phyloP scores from a whole-genome alignment of 2,888 invertebrate species.

The Pristionchus mayeri region DNA sequence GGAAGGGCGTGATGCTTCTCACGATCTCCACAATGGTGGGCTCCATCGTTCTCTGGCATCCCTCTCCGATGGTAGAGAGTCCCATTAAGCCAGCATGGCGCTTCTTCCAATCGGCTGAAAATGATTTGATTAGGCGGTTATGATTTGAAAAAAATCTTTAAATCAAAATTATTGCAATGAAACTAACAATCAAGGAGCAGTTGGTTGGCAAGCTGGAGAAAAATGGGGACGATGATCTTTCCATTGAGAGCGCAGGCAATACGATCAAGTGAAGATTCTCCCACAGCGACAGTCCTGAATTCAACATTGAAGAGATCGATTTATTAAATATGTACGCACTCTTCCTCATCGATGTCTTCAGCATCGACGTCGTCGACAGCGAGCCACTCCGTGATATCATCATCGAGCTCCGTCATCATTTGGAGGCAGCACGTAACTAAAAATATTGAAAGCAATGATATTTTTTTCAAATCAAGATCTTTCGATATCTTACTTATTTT shows the following conservation, averaged over 20 bases:
- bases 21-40: slow-evolving; percentile 92
- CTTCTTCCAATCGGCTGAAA: slow-evolving; percentile 79
- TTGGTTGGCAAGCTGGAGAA: slow-evolving; percentile 31
- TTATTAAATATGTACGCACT: slow-evolving; percentile 38
- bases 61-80: slow-evolving; percentile 96
- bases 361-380: slow-evolving; percentile 84
- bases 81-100: slow-evolving; percentile 98
- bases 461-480: not conserved
- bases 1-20: slow-evolving; percentile 88
- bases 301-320: not conserved
- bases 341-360: slow-evolving; percentile 88
- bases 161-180: no score
- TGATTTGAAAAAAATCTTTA: not conserved
- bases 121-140: not conserved
- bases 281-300: slow-evolving; percentile 87
- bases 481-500: no score
- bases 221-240: slow-evolving; percentile 86
- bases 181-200: slow-evolving; percentile 48
- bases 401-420: slow-evolving; percentile 95
- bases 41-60: slow-evolving; percentile 98
- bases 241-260: slow-evolving; percentile 97
- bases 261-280: slow-evolving; percentile 95
- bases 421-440: slow-evolving; percentile 87
- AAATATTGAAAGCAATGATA: slow-evolving; percentile 78
- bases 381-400: slow-evolving; percentile 91